Evolutionary conservation across 2,797 vertebrate genomes (phyloP), one percentile per base, ranked within the genome.

Genomic region (Lagocephalus sceleratus): DNA sequence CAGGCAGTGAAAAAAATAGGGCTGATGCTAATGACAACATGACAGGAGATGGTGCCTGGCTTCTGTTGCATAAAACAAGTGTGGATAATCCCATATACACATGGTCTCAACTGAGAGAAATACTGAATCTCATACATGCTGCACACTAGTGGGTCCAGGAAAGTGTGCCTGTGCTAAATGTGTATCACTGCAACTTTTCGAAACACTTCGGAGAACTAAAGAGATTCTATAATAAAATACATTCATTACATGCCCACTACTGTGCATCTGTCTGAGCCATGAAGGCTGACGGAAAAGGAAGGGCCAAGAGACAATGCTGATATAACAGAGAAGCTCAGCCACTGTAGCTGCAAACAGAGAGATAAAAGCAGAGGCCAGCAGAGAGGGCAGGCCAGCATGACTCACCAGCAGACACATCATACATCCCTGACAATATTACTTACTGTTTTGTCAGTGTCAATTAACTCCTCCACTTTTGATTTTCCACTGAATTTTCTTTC

Each of bases 131-230:
- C 51, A 66, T 54, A 14, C 21, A 54, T 52, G 39, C 15, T 48
- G 26, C 56, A 68, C 52, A 52, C 68, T 62, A 64, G 54, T 49
- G 49, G 62, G 47, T 71, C 76, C 58, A 64, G 51, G 20, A 49
- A 57, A 51, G 50, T 48, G 51, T 69, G 73, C 75, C 66, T 38
- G 55, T 41, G 60, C 68, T 75, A 71, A 63, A 38, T 21, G 43
- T 56, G 46, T 26, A 45, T 73, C 49, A 15, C 59, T 74, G 55
- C 51, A 67, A 71, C 76, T 76, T 82, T 80, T 76, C 66, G 70
- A 58, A n/a, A 73, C 61, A 66, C 57, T 26, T 32, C 41, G 41
- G 47, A 66, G 66, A 70, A 74, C 78, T 78, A 83, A 75, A 77
- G 26, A 25, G 23, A 66, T 15, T 20, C 35, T 40, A 66, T 69